phyloP scores from a whole-genome alignment of 2,797 vertebrate species.

The Periophthalmus magnuspinnatus region DNA sequence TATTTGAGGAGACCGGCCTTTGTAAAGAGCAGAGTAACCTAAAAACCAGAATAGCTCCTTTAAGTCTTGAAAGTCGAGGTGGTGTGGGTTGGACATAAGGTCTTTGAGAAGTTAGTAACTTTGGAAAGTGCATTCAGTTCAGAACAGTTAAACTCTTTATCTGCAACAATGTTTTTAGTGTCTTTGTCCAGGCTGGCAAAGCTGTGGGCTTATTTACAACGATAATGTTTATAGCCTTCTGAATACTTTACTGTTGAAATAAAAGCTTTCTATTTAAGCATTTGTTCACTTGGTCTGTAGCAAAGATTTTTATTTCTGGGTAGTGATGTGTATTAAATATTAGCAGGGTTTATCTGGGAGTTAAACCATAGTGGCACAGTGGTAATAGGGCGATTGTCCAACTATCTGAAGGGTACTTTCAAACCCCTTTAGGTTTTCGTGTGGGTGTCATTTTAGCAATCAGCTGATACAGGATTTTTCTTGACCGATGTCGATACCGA shows the following conservation, averaged over 20 bases:
- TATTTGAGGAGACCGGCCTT: conserved; percentile 4
- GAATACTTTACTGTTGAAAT: not conserved
- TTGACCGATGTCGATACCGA: too few species aligned
- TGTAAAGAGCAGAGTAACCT: conserved; percentile 8
- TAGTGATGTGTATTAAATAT: too few species aligned
- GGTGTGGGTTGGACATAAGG: not conserved
- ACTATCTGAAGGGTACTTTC: too few species aligned
- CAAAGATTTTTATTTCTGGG: too few species aligned
- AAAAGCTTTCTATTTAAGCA: not conserved
- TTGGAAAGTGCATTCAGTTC: not conserved
- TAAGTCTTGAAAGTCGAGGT: not conserved
- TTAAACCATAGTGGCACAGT: too few species aligned
- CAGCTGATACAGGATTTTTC: too few species aligned
- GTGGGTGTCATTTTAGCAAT: too few species aligned
- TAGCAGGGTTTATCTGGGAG: too few species aligned
- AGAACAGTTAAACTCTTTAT: not conserved
- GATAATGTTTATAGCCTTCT: not conserved
- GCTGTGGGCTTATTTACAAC: not conserved
- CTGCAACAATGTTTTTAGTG: not conserved
- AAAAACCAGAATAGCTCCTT: conserved; percentile 8
- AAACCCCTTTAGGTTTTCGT: too few species aligned
- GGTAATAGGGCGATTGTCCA: too few species aligned
- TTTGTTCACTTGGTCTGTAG: too few species aligned
- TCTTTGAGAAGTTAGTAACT: conserved; percentile 2
- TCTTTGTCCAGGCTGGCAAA: not conserved